phyloP scores from a whole-genome alignment of 1,140 invertebrate species.

The Phortica variegata region DNA sequence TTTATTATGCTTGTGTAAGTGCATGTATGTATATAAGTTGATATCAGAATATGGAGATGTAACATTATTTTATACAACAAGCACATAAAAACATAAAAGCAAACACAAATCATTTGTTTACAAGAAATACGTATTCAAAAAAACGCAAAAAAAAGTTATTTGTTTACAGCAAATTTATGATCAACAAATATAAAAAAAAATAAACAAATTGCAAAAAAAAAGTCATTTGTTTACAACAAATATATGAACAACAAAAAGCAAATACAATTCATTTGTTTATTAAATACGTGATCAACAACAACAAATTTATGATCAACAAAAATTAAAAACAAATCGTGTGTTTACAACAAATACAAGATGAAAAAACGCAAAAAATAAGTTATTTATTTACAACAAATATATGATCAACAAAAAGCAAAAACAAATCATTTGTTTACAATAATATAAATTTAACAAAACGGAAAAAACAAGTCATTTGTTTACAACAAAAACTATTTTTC shows the following conservation, averaged over 20 bases:
- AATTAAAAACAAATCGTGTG: constrained; percentile 8
- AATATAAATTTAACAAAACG: constrained; percentile 21
- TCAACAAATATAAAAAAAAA: constrained; percentile 6
- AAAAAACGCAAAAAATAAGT: constrained; percentile 2
- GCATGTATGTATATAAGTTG: not conserved
- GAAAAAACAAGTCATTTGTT: constrained; percentile 43
- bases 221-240: not conserved
- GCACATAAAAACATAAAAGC: constrained; percentile 11
- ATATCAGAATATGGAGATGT: not conserved
- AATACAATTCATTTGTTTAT: not conserved
- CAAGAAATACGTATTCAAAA: constrained; percentile 10
- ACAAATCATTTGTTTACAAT: constrained; percentile 28
- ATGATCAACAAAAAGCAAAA: constrained; percentile 7
- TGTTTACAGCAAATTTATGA: not conserved
- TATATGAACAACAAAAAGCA: constrained; percentile 6
- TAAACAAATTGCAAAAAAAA: constrained; percentile 13
- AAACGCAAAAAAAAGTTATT: constrained; percentile 6
- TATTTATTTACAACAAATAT: constrained; percentile 6
- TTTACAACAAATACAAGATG: too few species aligned
- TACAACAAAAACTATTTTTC: constrained; percentile 21
- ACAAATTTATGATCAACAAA: not conserved
- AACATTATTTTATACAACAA: constrained; percentile 5
- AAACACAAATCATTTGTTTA: not conserved
- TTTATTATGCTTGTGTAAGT: not conserved
- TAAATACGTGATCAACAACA: constrained; percentile 1